Percentiles rank a stretch among this genome's conserved stretches.
These are phyloP conservation scores for Crematogaster levior DNA, from an alignment of 2,888 invertebrate species.

Conservation along the genomic window DNA sequence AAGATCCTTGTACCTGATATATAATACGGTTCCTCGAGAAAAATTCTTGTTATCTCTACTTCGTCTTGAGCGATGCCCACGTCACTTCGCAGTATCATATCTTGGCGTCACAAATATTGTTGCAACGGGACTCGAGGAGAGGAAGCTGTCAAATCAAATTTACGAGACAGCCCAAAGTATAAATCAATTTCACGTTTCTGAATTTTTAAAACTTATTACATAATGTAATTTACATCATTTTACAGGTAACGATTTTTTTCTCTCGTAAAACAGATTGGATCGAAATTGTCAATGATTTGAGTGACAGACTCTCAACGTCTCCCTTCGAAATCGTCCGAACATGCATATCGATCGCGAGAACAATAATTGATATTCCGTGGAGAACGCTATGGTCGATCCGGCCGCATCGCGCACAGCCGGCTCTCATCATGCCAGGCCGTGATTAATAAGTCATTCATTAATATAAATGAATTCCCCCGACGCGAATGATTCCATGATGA, in stretches of 20 bases:
- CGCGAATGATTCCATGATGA: slow-evolving; percentile 81
- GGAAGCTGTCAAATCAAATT: slow-evolving; percentile 43
- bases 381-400: slow-evolving; percentile 52
- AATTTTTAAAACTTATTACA: neutral
- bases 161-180: slow-evolving; percentile 18
- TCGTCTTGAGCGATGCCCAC: slow-evolving; percentile 25
- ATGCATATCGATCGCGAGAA: slow-evolving; percentile 59
- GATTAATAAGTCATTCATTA: slow-evolving; percentile 82
- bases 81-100: slow-evolving; percentile 25
- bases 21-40: slow-evolving; percentile 24
- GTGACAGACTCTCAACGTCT: neutral
- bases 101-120: slow-evolving; percentile 33
- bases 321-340: neutral
- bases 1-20: slow-evolving; percentile 44
- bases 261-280: neutral
- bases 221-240: neutral
- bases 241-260: neutral
- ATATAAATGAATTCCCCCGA: slow-evolving; percentile 80
- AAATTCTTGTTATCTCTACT: slow-evolving; percentile 36
- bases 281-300: neutral
- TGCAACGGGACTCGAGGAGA: slow-evolving; percentile 38
- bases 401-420: slow-evolving; percentile 57
- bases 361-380: slow-evolving; percentile 76
- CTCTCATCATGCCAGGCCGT: slow-evolving; percentile 67
- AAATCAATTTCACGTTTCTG: slow-evolving; percentile 18